Conservation (phyloP, 2,888 invertebrate genomes). For the Polydrusus tereticollis region DNA sequence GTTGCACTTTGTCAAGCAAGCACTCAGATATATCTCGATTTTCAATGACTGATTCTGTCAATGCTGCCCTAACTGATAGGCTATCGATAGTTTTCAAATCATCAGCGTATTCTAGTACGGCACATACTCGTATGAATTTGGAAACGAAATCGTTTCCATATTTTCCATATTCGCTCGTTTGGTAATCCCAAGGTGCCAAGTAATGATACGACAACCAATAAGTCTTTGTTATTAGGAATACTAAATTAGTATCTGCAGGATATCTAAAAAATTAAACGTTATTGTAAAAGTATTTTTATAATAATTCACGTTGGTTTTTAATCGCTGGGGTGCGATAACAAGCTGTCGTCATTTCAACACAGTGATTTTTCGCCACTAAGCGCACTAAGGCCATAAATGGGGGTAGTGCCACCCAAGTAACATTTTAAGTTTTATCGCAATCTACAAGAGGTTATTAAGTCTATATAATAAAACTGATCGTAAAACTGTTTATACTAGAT, state of each 20-base stretch:
- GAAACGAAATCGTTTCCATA: slow-evolving; percentile 79
- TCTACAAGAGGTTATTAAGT: too few species aligned
- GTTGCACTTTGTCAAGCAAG: slow-evolving; percentile 65
- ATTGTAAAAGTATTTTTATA: background rate
- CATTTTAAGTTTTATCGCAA: too few species aligned
- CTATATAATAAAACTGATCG: too few species aligned
- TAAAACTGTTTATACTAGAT: too few species aligned
- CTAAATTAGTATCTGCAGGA: slow-evolving; percentile 79
- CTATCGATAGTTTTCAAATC: slow-evolving; percentile 76
- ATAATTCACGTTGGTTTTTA: background rate
- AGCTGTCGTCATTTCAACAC: too few species aligned
- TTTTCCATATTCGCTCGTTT: slow-evolving; percentile 84
- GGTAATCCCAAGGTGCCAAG: slow-evolving; percentile 82
- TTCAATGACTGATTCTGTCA: slow-evolving; percentile 72
- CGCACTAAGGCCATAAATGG: too few species aligned
- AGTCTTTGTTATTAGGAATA: slow-evolving; percentile 81
- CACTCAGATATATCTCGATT: slow-evolving; percentile 72
- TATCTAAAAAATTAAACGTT: slow-evolving; percentile 67
- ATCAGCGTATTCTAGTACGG: slow-evolving; percentile 76
- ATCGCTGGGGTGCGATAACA: too few species aligned
- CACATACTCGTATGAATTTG: slow-evolving; percentile 78
- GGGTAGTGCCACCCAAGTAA: too few species aligned
- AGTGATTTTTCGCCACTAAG: too few species aligned
- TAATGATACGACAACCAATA: slow-evolving; percentile 89
- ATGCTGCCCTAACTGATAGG: slow-evolving; percentile 73